These are phyloP conservation scores for Camarhynchus parvulus DNA, from an alignment of 2,113 vertebrate species.

Conservation along the genomic window DNA sequence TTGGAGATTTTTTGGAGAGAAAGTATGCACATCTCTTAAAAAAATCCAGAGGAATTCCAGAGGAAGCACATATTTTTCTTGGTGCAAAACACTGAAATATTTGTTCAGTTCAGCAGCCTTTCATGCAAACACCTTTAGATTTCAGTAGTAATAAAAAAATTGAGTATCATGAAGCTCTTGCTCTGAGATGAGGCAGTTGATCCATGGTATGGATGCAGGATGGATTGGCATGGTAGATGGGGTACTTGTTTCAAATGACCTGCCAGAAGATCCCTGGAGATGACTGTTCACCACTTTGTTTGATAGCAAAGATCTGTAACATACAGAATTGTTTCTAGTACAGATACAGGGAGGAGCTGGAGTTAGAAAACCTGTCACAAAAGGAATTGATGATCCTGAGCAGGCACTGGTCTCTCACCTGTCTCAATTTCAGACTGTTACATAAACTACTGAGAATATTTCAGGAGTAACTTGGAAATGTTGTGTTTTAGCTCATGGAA, in stretches of 20 bases:
- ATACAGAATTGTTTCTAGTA: not conserved
- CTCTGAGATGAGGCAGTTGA: not conserved
- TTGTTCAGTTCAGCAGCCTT: not conserved
- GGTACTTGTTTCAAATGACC: not conserved
- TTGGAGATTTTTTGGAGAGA: not conserved
- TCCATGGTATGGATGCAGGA: not conserved
- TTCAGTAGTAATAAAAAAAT: not conserved
- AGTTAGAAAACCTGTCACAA: not conserved
- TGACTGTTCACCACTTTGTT: not conserved
- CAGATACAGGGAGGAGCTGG: not conserved
- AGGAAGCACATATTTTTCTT: not conserved
- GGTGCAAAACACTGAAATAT: not conserved
- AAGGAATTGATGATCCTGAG: not conserved
- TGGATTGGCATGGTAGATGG: not conserved
- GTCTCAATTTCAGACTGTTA: not conserved
- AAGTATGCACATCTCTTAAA: not conserved
- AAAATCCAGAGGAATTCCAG: not conserved
- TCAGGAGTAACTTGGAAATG: not conserved
- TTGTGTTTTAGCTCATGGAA: slow-evolving; percentile 89
- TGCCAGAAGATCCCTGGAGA: not conserved
- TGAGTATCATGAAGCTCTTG: not conserved
- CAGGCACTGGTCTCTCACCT: not conserved
- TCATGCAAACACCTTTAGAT: not conserved
- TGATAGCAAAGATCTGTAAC: not conserved
- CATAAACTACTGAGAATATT: not conserved